Percentiles rank a stretch among this genome's conserved stretches.
These are phyloP conservation scores for Allophyes oxyacanthae DNA, from an alignment of 2,888 invertebrate species.

Conservation along the genomic window DNA sequence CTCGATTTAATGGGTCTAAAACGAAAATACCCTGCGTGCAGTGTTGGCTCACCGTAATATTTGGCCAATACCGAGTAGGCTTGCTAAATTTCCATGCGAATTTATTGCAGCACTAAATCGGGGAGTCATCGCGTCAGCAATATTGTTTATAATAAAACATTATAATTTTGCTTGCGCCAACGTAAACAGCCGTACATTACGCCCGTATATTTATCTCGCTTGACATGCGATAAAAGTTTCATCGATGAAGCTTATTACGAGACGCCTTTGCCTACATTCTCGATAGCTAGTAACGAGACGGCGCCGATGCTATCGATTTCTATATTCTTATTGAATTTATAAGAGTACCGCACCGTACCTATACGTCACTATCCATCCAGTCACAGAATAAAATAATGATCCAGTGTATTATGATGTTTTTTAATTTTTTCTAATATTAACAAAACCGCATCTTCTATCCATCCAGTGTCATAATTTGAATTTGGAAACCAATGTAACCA, in stretches of 20 bases:
- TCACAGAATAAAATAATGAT: too few relatives aligned
- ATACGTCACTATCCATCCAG: constrained; percentile 9
- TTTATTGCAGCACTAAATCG: constrained; percentile 76
- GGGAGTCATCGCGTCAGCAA: constrained; percentile 62
- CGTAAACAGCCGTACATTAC: constrained; percentile 45
- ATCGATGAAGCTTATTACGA: constrained; percentile 37
- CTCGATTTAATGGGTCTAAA: constrained; percentile 79
- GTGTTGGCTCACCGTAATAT: constrained; percentile 76
- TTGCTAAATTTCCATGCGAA: constrained; percentile 77
- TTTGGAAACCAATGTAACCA: constrained; percentile 6
- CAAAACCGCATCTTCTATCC: too few relatives aligned
- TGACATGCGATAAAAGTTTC: constrained; percentile 47
- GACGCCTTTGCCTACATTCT: constrained; percentile 36
- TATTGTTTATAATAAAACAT: constrained; percentile 57
- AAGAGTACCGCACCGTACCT: constrained; percentile 10
- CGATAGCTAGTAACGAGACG: constrained; percentile 28
- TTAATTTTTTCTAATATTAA: too few relatives aligned
- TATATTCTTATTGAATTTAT: constrained; percentile 45
- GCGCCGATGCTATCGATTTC: constrained; percentile 46
- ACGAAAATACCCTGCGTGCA: constrained; percentile 77
- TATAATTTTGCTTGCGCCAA: constrained; percentile 40
- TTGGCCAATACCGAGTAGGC: constrained; percentile 75
- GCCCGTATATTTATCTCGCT: constrained; percentile 39
- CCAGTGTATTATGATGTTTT: too few relatives aligned
- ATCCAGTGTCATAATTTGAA: constrained; percentile 10